Percentiles rank a stretch among this genome's conserved stretches.
Conservation (phyloP, 2,888 invertebrate species). For the Ophion ellenae region DNA sequence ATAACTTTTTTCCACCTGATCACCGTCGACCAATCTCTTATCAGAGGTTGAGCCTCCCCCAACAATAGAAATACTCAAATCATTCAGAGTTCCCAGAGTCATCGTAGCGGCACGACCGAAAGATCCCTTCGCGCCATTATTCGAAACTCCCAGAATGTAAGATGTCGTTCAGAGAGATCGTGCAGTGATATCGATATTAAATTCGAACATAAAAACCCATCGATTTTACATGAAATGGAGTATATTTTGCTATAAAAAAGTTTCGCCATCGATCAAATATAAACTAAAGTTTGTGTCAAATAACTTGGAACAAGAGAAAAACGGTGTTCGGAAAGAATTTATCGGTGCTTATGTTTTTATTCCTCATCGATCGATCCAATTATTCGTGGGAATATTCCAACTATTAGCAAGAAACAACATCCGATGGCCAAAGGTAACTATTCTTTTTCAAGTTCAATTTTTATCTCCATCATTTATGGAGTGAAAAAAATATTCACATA, state of each 20-base stretch:
- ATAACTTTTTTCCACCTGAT: conserved; percentile 38
- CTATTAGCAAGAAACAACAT: not conserved
- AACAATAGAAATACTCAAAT: conserved; percentile 25
- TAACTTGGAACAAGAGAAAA: not conserved
- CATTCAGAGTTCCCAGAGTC: conserved; percentile 52
- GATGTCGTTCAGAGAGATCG: conserved; percentile 51
- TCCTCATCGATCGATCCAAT: not conserved
- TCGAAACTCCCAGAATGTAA: conserved; percentile 24
- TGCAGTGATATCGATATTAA: not conserved
- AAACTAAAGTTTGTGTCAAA: not conserved
- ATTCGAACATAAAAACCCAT: not conserved
- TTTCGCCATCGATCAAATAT: not conserved
- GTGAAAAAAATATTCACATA: not conserved
- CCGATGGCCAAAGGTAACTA: conserved; percentile 52
- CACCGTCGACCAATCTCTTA: conserved; percentile 54
- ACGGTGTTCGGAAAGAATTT: not conserved
- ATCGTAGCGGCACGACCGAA: conserved; percentile 35
- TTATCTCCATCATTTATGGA: not conserved
- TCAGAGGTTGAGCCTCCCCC: conserved; percentile 47
- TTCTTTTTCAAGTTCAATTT: not conserved
- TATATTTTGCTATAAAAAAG: not conserved
- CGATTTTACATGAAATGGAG: conserved; percentile 5
- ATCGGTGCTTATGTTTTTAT: conserved; percentile 7
- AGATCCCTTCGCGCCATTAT: conserved; percentile 10
- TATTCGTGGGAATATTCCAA: conserved; percentile 1